Evolutionary conservation across 1,140 invertebrate genomes (phyloP), one percentile per base, ranked within the genome.

Genomic region (Drosophila seguyi): DNA sequence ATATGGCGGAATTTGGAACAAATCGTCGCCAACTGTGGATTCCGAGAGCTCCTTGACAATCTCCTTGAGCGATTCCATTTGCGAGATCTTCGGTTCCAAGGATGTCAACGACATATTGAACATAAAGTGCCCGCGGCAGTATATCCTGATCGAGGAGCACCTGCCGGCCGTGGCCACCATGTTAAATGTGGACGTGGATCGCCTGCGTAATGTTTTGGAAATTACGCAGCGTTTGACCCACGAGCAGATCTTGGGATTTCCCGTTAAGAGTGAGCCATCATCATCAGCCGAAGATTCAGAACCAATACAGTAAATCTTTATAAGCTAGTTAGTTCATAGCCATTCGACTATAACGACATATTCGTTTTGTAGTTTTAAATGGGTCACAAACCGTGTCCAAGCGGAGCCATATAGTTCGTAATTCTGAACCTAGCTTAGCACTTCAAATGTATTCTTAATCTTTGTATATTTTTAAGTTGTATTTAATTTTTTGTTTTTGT

Each of bases 401-500:
- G 20, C 14, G 14, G 1, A 25, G 16, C 27, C 31, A 14, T 27
- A 16, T 14, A 38, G 25, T 34, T 27, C 20, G 13, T 18, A 14
- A 29, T 27, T 16, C 13, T 8, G 14, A 8, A 13, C n/a, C 7
- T 31, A 22, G 13, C 20, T 38, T 60, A 47, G 22, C 56, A 4
- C 38, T 61, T 18, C 41, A 45, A 50, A 34, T 76, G 14, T 20
- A 41, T 18, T 57, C 42, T 20, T 52, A 55, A 20, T 67, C 73
- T 66, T 69, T 79, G 82, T 79, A 86, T 87, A 82, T 61, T 85
- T 79, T 69, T 82, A 82, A 68, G 72, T 79, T 48, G 56, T 81
- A 86, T 85, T 77, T 84, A 86, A 81, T 85, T 63, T 50, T 22
- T 53, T 65, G 45, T 59, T 79, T 75, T 71, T 25, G 53, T 50